Percentiles rank a stretch among this genome's conserved stretches.
Evolutionary conservation across 2,797 vertebrate genomes (phyloP).

Genomic region (Margarornis squamiger): DNA sequence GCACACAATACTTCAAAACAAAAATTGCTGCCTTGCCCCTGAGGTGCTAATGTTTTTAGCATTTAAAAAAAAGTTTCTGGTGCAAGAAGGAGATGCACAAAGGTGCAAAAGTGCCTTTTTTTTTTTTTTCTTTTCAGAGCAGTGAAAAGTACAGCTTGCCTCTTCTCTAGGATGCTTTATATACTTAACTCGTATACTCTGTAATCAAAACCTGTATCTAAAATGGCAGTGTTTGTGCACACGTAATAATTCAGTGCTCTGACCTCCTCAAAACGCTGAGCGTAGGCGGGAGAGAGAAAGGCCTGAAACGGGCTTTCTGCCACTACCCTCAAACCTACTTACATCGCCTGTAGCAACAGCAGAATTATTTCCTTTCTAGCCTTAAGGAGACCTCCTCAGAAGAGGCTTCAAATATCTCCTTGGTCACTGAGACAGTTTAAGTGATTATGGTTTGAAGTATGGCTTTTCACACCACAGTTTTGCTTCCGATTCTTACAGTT

Average conservation of each 20-base stretch:
- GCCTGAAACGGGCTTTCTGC: constrained; percentile 43
- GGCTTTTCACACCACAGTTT: constrained; percentile 71
- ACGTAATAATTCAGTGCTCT: constrained; percentile 63
- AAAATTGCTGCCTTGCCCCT: constrained; percentile 74
- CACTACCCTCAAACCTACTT: constrained; percentile 28
- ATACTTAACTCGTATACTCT: constrained; percentile 1
- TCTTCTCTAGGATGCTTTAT: constrained; percentile 39
- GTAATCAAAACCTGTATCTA: constrained; percentile 58
- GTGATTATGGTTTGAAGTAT: constrained; percentile 57
- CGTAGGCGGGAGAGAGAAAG: constrained; percentile 15
- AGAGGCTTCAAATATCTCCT: constrained; percentile 30
- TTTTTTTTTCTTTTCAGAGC: constrained; percentile 38
- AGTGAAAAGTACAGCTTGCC: constrained; percentile 53
- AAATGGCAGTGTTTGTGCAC: constrained; percentile 66
- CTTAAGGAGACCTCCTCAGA: constrained; percentile 19
- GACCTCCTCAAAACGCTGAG: constrained; percentile 43
- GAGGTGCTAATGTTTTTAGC: constrained; percentile 74
- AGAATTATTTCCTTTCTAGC: constrained; percentile 31
- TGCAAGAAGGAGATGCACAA: constrained; percentile 70
- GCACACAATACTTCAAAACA: constrained; percentile 53
- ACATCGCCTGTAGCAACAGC: constrained; percentile 43
- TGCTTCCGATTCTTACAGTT: constrained; percentile 49
- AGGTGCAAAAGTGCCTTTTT: constrained; percentile 73
- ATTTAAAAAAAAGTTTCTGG: constrained; percentile 67
- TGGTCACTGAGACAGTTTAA: constrained; percentile 58